Evolutionary conservation across 1,140 invertebrate genomes (phyloP).

Genomic region (Callitettix versicolor): DNA sequence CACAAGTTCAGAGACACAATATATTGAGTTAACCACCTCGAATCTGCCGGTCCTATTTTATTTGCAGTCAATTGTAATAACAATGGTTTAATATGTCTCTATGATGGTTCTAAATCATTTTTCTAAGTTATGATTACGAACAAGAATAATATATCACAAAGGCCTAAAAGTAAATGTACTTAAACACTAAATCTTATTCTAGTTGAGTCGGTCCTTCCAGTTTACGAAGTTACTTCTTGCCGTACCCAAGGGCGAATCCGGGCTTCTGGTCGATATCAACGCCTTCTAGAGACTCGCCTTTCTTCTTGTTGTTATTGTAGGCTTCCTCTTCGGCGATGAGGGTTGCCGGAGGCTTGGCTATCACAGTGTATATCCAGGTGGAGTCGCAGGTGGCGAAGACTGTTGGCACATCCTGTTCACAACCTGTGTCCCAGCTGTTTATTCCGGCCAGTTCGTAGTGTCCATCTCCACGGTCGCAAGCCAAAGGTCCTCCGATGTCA

Average conservation of each 20-base stretch:
- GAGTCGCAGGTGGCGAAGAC: constrained; percentile 33
- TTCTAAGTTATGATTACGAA: no score
- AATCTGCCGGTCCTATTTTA: no score
- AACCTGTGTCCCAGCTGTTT: constrained; percentile 61
- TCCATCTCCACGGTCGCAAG: constrained; percentile 56
- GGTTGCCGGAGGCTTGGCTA: constrained; percentile 17
- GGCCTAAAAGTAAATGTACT: no score
- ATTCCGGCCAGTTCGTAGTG: constrained; percentile 58
- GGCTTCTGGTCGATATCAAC: constrained; percentile 22
- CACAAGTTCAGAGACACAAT: no score
- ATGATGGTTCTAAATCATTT: no score
- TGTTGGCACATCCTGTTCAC: constrained; percentile 28
- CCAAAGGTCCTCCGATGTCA: constrained; percentile 64
- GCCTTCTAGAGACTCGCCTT: constrained; percentile 7
- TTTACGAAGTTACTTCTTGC: constrained; percentile 17
- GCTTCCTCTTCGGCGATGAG: constrained; percentile 14
- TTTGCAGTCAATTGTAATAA: no score
- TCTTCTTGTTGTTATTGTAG: constrained; percentile 7
- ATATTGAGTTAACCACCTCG: no score
- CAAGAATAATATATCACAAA: no score
- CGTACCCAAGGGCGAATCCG: constrained; percentile 25
- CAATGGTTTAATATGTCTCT: no score
- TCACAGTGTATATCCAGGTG: constrained; percentile 31
- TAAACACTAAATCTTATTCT: no score
- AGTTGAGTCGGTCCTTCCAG: no score